Base-by-base conservation (phyloP, 2,797 vertebrate species). In the Paramormyrops hopkinsi region DNA sequence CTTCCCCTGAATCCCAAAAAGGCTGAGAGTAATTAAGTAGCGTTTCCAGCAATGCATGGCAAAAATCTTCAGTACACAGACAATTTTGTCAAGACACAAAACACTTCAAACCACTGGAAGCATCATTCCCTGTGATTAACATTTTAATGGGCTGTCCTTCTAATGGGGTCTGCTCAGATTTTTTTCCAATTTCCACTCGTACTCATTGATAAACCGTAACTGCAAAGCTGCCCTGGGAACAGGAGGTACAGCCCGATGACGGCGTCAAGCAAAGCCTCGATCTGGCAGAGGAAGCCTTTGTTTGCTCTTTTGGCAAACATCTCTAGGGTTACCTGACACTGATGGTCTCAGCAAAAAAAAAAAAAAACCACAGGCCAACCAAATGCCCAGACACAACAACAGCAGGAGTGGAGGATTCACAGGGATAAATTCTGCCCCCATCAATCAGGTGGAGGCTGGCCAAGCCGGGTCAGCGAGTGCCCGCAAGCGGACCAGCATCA, bases 381-480 rank as follows among this genome's bases (percentile, higher is more conserved):
- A 79, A 79, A 79, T 19, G 33, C 46, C 22, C 82, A 84, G 48
- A 50, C 48, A 48, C 44, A 22, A 44, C 82, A 84, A 12, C 82
- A 48, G 82, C n/a, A 48, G 46, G 41, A 84, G n/a, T 12, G 48
- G 48, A 84, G 41, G 41, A 91, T 93, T 90, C 94, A 95, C 92
- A 94, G 96, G 95, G 93, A 96, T 95, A 91, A 94, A 94, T 93
- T 95, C 96, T 95, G 95, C 95, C 95, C 95, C 94, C 93, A 96
- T 96, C 94, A 95, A 96, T 95, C 92, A 90, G 88, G 89, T 88
- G 91, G 88, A 79, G 91, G 90, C 92, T 91, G 90, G 91, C 89
- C 91, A 91, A 93, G 94, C 94, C 90, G 93, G 93, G 95, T 94
- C 92, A 92, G 88, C n/a, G 17, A 46, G 65, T 33, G 65, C 65